A percentile compares a stretch with the other conserved stretches of the same genome.
Evolutionary conservation across 2,797 vertebrate genomes (phyloP).

Genomic region (Phaenicophaeus curvirostris): DNA sequence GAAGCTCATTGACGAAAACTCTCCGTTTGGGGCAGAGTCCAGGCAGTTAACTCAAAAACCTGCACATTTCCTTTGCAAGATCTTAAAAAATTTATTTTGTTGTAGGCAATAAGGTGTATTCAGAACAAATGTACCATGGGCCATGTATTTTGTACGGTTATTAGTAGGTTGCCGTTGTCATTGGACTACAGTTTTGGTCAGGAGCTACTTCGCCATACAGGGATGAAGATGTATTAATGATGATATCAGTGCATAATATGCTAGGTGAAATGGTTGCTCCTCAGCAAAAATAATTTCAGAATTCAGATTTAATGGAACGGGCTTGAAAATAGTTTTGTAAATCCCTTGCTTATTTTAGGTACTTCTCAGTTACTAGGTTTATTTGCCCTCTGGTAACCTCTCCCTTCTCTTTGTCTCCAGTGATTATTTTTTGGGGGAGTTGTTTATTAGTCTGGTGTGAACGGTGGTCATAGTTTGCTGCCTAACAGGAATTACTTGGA

Average conservation of each 20-base stretch:
- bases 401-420: not conserved
- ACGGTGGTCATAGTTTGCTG: not conserved
- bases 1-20: not conserved
- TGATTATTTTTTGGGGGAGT: not conserved
- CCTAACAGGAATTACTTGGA: not conserved
- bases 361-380: not conserved
- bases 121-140: not conserved
- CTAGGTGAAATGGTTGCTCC: not conserved
- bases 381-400: not conserved
- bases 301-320: not conserved
- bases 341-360: not conserved
- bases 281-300: not conserved
- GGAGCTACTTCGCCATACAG: not conserved
- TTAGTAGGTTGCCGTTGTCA: not conserved
- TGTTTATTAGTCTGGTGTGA: not conserved
- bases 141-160: not conserved
- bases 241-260: not conserved
- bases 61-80: not conserved
- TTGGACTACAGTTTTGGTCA: not conserved
- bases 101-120: not conserved
- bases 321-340: conserved; percentile 23
- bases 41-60: not conserved
- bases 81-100: not conserved
- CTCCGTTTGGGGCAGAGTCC: not conserved
- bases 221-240: not conserved